Conservation (phyloP, 2,797 vertebrate genomes). For the Mormyrops attenuatus region DNA sequence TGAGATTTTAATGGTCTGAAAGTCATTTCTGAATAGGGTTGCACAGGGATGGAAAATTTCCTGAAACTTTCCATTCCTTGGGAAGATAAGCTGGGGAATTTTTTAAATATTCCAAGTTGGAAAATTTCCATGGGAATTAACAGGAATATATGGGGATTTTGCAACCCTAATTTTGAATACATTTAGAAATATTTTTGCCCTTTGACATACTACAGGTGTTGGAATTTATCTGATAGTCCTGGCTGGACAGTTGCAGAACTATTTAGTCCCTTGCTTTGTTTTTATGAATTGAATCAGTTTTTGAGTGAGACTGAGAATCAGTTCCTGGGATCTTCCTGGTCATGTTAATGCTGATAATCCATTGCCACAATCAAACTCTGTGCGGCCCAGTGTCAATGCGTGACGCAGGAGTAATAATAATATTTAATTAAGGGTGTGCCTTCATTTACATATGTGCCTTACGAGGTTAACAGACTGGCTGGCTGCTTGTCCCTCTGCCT, state of each 20-base stretch:
- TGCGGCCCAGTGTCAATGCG: neutral
- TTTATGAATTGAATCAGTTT: neutral
- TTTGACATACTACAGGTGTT: neutral
- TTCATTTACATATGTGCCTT: neutral
- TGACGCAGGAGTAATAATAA: neutral
- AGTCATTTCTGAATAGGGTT: neutral
- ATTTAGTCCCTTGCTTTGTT: neutral
- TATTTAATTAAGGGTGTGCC: neutral
- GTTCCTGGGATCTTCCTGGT: neutral
- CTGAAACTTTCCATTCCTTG: neutral
- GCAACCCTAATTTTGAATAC: neutral
- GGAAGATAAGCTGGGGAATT: neutral
- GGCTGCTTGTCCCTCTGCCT: neutral
- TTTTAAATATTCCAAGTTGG: neutral
- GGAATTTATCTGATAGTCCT: neutral
- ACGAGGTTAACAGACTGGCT: constrained; percentile 13
- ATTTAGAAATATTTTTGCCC: neutral
- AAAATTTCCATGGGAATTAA: neutral
- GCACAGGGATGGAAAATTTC: neutral
- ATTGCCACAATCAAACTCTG: neutral
- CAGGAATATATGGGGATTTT: neutral
- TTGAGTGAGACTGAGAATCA: neutral
- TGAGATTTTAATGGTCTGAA: neutral
- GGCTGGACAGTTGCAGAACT: neutral
- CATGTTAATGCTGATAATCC: neutral